Evolutionary conservation across 2,888 invertebrate species (phyloP), one percentile per base, ranked within the genome.

Genomic region (Griposia aprilina): DNA sequence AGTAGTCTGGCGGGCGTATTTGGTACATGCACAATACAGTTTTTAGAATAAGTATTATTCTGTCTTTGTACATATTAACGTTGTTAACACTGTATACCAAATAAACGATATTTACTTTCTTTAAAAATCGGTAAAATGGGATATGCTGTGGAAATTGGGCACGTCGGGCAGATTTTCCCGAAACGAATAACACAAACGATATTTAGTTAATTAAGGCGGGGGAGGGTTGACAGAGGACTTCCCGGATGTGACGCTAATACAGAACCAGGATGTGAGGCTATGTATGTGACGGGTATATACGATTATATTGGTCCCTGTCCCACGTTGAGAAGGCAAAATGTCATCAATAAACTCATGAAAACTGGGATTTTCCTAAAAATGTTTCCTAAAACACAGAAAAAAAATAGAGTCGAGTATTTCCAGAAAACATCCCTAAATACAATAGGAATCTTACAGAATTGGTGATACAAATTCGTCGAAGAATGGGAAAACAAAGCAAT

Each of bases 131-230:
- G 30, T 6, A 2, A 36, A 50, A 45, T 62, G 2, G 20, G 2
- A 8, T 20, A 50, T 2, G 67, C 2, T 13, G 10, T 15, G 1
- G 3, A 50, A 7, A 52, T 52, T 11, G 2, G 6, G 11, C n/a
- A 57, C 20, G 6, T 45, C 10, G 26, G 36, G 11, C 13, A 52
- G 23, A 67, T 67, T 63, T 67, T 0, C 20, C 55, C 17, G 7
- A 71, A 80, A 71, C 30, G 26, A 75, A 76, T 77, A 62, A 75
- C 69, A 68, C 45, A 55, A 74, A 75, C 36, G 30, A 71, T 79
- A 74, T 78, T 72, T 78, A 69, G 62, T 70, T 83, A 78, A 87
- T 83, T 74, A 76, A 76, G n/a, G 55, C 52, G 20, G 13, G 23
- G 48, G 23, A 73, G 67, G 69, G 77, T 78, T 83, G 80, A 78